These are phyloP conservation scores for Procambarus clarkii DNA, from an alignment of 1,140 invertebrate genomes.

Conservation along the genomic window DNA sequence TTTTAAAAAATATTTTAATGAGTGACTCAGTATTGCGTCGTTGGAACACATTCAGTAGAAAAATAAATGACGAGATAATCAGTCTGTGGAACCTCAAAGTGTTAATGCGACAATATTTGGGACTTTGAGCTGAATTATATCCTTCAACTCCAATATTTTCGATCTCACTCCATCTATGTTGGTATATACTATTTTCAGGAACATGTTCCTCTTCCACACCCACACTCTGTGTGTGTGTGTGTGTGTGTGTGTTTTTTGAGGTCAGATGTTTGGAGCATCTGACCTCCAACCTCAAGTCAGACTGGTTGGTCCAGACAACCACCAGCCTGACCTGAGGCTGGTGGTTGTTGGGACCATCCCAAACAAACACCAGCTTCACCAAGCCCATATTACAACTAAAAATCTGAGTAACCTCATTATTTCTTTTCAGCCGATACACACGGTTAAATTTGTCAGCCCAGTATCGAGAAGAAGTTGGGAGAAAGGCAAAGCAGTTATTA, in stretches of 20 bases:
- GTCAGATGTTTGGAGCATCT: not conserved
- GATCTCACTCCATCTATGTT: too few relatives aligned
- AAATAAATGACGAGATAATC: too few relatives aligned
- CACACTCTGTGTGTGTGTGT: not conserved
- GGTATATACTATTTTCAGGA: too few relatives aligned
- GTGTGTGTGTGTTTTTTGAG: not conserved
- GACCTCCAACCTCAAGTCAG: not conserved
- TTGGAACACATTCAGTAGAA: too few relatives aligned
- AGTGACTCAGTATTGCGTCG: too few relatives aligned
- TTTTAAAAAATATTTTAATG: too few relatives aligned
- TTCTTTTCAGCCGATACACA: conserved; percentile 71
- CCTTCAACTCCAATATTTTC: too few relatives aligned
- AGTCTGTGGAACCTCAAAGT: too few relatives aligned
- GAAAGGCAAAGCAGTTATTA: conserved; percentile 84
- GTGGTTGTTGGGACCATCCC: not conserved
- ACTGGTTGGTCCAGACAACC: not conserved
- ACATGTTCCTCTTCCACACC: not conserved
- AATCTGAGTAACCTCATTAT: not conserved
- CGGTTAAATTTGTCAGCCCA: conserved; percentile 75
- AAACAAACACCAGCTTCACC: too few relatives aligned
- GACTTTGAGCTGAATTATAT: not conserved
- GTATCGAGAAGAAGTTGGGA: conserved; percentile 82
- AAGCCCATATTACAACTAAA: too few relatives aligned
- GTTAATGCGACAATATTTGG: too few relatives aligned
- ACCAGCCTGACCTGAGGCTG: not conserved